phyloP scores from a whole-genome alignment of 2,888 invertebrate species.

The Hermaeophaga mercurialis region DNA sequence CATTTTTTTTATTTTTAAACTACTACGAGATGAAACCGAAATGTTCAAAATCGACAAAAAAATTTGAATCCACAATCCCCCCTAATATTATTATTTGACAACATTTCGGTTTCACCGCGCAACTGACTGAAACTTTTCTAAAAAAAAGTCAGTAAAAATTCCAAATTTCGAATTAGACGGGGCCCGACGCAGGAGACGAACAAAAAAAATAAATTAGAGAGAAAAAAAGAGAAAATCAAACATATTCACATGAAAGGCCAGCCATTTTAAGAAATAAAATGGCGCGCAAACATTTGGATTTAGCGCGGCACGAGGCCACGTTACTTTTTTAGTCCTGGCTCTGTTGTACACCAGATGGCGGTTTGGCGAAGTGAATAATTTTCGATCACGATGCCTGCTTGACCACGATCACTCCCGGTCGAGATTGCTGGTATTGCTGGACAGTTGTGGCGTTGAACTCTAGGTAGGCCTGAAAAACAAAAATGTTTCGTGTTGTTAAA shows the following conservation, averaged over 20 bases:
- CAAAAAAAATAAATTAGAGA: constrained; percentile 28
- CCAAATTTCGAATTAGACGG: constrained; percentile 22
- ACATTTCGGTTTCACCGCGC: neutral
- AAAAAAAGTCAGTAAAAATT: neutral
- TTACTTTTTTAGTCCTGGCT: constrained; percentile 31
- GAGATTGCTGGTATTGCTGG: constrained; percentile 67
- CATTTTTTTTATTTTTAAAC: neutral
- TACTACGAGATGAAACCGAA: no score
- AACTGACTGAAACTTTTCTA: neutral
- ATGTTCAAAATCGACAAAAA: no score
- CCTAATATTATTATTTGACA: no score
- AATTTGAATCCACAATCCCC: no score
- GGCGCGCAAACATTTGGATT: constrained; percentile 25
- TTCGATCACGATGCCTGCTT: constrained; percentile 80
- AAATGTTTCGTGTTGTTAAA: neutral
- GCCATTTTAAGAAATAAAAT: constrained; percentile 21
- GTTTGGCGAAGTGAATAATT: constrained; percentile 55
- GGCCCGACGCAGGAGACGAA: constrained; percentile 12
- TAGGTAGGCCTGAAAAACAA: constrained; percentile 62
- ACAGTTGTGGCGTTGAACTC: constrained; percentile 61
- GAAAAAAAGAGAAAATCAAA: constrained; percentile 16
- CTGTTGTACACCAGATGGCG: constrained; percentile 37
- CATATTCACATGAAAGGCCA: constrained; percentile 32
- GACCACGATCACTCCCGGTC: constrained; percentile 90
- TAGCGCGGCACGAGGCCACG: constrained; percentile 6